These are phyloP conservation scores for Tetranychus truncatus DNA, from an alignment of 2,888 invertebrate genomes.

Conservation along the genomic window DNA sequence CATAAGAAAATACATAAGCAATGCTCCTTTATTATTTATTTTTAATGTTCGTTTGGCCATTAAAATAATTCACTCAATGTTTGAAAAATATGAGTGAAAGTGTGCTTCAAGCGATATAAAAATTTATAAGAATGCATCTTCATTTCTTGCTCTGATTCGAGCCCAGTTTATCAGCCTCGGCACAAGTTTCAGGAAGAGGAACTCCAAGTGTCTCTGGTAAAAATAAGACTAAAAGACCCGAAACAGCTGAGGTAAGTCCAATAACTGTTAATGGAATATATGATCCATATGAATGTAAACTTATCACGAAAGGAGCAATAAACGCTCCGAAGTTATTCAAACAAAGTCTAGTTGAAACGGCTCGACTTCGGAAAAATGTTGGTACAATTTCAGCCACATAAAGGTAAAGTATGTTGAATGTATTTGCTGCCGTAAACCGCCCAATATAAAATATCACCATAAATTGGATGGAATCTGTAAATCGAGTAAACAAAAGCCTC, in stretches of 20 bases:
- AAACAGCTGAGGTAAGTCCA: background rate
- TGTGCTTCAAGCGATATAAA: too few relatives aligned
- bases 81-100: too few relatives aligned
- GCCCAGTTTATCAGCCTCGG: background rate
- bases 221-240: background rate
- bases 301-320: constrained; percentile 1
- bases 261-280: background rate
- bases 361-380: constrained; percentile 4
- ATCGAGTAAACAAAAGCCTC: background rate
- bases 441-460: constrained; percentile 4
- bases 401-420: constrained; percentile 2
- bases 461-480: constrained; percentile 2
- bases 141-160: too few relatives aligned
- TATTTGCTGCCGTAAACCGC: background rate
- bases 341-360: background rate
- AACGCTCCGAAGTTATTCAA: background rate
- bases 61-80: too few relatives aligned
- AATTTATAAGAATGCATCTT: too few relatives aligned
- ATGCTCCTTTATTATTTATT: too few relatives aligned
- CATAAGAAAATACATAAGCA: too few relatives aligned
- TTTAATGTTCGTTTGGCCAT: too few relatives aligned
- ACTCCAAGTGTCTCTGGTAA: background rate
- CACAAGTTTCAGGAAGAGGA: constrained; percentile 11
- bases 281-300: background rate
- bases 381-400: constrained; percentile 7